These are phyloP conservation scores for Cathartes aura DNA, from an alignment of 2,113 vertebrate species.

Conservation along the genomic window DNA sequence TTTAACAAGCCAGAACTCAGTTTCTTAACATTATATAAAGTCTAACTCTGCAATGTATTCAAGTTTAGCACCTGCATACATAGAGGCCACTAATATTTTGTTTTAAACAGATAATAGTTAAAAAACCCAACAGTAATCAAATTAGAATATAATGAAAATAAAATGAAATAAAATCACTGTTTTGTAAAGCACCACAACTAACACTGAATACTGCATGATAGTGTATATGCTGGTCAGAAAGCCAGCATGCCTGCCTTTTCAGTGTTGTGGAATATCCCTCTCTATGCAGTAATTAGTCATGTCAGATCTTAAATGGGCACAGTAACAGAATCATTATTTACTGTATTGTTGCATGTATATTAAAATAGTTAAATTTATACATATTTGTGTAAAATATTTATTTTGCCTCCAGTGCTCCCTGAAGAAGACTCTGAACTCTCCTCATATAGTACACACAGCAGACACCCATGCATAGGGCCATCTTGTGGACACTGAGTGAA, in stretches of 20 bases:
- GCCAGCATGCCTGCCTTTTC: background rate
- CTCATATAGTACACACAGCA: fast-evolving
- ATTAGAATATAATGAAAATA: background rate
- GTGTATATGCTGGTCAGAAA: background rate
- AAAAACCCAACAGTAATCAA: background rate
- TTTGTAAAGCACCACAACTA: background rate
- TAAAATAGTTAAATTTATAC: fast-evolving
- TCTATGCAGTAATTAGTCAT: background rate
- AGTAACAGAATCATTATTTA: background rate
- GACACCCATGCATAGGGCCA: background rate
- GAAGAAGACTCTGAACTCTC: background rate
- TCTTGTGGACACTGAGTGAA: background rate
- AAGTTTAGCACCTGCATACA: background rate
- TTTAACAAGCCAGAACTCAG: background rate
- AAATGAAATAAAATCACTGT: background rate
- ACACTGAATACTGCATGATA: fast-evolving
- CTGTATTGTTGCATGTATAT: too few species aligned
- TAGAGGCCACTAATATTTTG: background rate
- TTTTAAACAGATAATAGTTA: background rate
- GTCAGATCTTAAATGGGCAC: background rate
- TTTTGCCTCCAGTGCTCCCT: background rate
- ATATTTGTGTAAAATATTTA: background rate
- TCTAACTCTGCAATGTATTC: background rate
- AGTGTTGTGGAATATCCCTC: background rate
- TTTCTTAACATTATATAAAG: background rate